Conservation (phyloP, 92 coral and sea anemone species). For the Porites cylindrica region DNA sequence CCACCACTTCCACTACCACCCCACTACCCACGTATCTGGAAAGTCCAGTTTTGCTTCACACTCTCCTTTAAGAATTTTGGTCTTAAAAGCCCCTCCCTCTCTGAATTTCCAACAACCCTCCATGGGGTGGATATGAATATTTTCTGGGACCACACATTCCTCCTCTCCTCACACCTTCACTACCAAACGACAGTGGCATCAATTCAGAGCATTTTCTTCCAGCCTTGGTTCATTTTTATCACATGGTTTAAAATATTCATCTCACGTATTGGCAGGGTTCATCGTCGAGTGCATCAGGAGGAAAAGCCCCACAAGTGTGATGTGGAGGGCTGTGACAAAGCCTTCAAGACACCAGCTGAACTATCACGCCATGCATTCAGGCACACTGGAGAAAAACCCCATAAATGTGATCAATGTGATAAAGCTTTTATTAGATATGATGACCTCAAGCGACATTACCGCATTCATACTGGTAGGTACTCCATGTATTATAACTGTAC, state of each 20-base stretch:
- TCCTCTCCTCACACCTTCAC: no score
- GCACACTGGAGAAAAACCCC: conserved; percentile 99
- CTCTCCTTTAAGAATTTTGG: no score
- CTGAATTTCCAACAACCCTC: no score
- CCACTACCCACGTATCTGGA: no score
- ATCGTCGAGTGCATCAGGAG: conserved; percentile 98
- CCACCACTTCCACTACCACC: no score
- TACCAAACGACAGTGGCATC: no score
- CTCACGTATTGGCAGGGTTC: conserved; percentile 74
- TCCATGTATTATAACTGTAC: not conserved
- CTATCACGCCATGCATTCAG: conserved; percentile 97
- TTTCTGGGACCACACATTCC: no score
- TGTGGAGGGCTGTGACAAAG: conserved; percentile 93
- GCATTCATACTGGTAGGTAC: conserved; percentile 93
- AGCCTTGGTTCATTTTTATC: no score
- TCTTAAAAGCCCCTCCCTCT: no score
- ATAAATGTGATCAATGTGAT: conserved; percentile 97
- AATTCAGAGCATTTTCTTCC: no score
- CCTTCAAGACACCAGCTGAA: conserved; percentile 98
- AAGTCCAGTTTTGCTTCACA: no score
- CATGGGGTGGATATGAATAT: no score
- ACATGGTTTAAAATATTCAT: not conserved
- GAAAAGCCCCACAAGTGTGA: conserved; percentile 95
- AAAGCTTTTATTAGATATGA: conserved; percentile 99
- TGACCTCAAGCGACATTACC: conserved; percentile 97